A percentile compares a stretch with the other conserved stretches of the same genome.
Evolutionary conservation across 2,113 vertebrate genomes (phyloP).

Genomic region (Hippocampus zosterae): DNA sequence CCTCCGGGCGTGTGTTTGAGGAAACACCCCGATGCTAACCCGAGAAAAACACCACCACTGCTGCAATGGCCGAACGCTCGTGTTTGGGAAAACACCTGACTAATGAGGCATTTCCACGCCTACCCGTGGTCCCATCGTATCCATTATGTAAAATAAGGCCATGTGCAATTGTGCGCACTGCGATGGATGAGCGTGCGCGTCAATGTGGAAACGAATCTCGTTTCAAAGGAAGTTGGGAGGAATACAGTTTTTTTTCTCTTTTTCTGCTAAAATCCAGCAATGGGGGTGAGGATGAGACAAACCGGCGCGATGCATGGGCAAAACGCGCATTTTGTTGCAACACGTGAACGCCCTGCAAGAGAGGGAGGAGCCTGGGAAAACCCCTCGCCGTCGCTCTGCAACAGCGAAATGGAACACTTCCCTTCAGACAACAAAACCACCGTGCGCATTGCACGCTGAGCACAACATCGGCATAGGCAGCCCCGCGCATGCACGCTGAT

Average conservation of each 20-base stretch:
- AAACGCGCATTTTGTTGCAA: constrained; percentile 55
- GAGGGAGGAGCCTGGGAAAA: constrained; percentile 97
- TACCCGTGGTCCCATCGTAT: constrained; percentile 26
- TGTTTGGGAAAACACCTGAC: constrained; percentile 14
- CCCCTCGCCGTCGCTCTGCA: constrained; percentile 80
- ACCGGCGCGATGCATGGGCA: constrained; percentile 47
- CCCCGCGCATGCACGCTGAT: neutral
- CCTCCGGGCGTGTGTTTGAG: constrained; percentile 22
- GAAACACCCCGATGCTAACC: constrained; percentile 45
- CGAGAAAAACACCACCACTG: constrained; percentile 1
- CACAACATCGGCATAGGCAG: neutral
- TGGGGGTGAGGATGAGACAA: constrained; percentile 35
- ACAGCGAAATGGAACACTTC: constrained; percentile 62
- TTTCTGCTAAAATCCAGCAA: neutral
- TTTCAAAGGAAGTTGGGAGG: neutral
- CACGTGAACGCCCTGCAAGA: constrained; percentile 70
- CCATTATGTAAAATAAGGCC: constrained; percentile 16
- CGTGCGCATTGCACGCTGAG: constrained; percentile 11
- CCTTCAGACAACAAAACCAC: constrained; percentile 37
- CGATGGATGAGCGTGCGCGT: neutral
- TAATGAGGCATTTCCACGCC: constrained; percentile 10
- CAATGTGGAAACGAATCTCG: neutral
- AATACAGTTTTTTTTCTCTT: neutral
- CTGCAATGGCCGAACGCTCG: neutral
- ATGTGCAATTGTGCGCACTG: constrained; percentile 4